A percentile compares a stretch with the other conserved stretches of the same genome.
phyloP scores from a whole-genome alignment of 2,888 invertebrate genomes.

The Agrilus cyanescens region DNA sequence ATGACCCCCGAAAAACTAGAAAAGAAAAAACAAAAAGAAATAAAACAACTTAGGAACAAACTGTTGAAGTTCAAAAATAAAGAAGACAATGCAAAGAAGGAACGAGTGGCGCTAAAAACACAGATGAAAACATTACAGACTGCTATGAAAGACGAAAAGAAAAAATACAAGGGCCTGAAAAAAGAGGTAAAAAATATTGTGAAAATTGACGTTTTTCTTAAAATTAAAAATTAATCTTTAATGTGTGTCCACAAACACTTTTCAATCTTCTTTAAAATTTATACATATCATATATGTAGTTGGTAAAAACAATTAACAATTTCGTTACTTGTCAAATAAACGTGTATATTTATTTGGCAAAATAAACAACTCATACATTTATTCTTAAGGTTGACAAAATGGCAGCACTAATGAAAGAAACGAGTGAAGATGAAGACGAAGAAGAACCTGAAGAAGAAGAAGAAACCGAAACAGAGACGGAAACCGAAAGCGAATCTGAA shows the following conservation, averaged over 20 bases:
- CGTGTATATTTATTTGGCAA: too few species aligned
- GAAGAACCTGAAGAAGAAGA: constrained; percentile 37
- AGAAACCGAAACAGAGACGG: constrained; percentile 49
- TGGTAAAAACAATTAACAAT: background rate
- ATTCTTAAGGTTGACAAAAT: constrained; percentile 66
- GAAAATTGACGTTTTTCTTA: too few species aligned
- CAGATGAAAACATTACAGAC: constrained; percentile 72
- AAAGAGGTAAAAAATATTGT: constrained; percentile 69
- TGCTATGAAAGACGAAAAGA: constrained; percentile 66
- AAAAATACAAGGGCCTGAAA: constrained; percentile 70
- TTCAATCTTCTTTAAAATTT: background rate
- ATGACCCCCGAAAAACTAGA: constrained; percentile 52
- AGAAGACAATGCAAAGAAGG: constrained; percentile 61
- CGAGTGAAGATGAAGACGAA: constrained; percentile 50
- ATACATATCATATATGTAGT: background rate
- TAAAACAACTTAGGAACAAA: constrained; percentile 50
- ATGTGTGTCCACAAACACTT: too few species aligned
- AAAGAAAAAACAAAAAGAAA: constrained; percentile 50
- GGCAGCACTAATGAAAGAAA: constrained; percentile 77
- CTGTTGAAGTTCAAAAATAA: constrained; percentile 48
- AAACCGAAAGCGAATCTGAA: constrained; percentile 55
- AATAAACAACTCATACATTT: background rate
- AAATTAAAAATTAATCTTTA: too few species aligned
- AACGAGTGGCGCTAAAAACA: constrained; percentile 64
- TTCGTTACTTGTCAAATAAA: too few species aligned